Evolutionary conservation across 37 sponge, comb jelly and placozoan species (phyloP).

Genomic region (Bolinopsis microptera): DNA sequence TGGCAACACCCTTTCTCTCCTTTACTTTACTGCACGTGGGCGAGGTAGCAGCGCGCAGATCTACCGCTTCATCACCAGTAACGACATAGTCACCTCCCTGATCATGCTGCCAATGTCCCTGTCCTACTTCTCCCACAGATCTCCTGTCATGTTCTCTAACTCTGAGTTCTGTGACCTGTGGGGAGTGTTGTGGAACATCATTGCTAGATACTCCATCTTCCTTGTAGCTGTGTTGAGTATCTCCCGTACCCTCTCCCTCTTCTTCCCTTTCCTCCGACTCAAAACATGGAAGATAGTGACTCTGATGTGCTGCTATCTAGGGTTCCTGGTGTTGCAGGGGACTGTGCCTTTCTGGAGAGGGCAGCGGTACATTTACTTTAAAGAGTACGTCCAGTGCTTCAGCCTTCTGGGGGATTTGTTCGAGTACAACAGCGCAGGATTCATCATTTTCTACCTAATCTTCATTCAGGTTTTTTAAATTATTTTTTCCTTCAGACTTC

Average conservation of each 20-base stretch:
- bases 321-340: not conserved
- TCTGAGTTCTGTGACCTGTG: not conserved
- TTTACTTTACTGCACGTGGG: constrained; percentile 6
- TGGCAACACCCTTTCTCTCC: not conserved
- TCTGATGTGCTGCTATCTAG: not conserved
- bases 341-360: not conserved
- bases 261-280: not conserved
- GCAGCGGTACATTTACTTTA: not conserved
- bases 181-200: not conserved
- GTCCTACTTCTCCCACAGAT: not conserved
- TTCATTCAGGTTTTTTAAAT: too few species aligned
- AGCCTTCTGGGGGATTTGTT: not conserved
- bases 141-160: not conserved
- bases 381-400: constrained; percentile 15
- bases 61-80: not conserved
- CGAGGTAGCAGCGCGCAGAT: not conserved
- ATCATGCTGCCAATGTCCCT: not conserved
- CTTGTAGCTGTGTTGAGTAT: constrained; percentile 14
- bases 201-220: not conserved
- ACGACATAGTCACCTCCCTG: not conserved
- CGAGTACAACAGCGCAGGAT: not conserved
- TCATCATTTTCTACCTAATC: not conserved
- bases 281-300: not conserved
- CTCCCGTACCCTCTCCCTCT: not conserved
- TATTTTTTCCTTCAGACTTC: too few species aligned